Evolutionary conservation across 1,140 invertebrate genomes (phyloP), one percentile per base, ranked within the genome.

Genomic region (Drosophila sp.): DNA sequence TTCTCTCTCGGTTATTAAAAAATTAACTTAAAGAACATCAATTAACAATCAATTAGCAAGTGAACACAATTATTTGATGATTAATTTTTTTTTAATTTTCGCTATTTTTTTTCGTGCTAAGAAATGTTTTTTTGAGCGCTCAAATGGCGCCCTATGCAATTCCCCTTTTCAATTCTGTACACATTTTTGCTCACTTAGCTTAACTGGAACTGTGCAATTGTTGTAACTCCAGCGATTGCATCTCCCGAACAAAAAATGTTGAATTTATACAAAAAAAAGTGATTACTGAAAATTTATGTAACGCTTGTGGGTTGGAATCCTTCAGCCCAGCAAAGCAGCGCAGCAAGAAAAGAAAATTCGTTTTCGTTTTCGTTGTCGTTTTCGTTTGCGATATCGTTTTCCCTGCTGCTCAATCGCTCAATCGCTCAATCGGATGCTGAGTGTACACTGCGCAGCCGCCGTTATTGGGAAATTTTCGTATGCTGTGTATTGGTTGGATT

Each of bases 231-330:
- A 38, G 36, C n/a, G 36, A 13, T 53, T 18, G 46, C 32, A 29
- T 14, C 8, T 50, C 46, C 13, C n/a, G 34, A 2, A 36, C 7
- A 18, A 16, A 5, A 8, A 21, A 8, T 43, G 59, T 34, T 7
- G 32, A 36, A 57, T 46, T 34, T 32, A 41, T 38, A 1, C 6
- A 48, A 21, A 72, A 67, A 56, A 21, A 72, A 67, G 48, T 41
- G 29, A 56, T 43, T 38, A 66, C 40, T 51, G 46, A 54, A 72
- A 72, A 58, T 72, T 72, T 72, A 72, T 72, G 70, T 72, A 72
- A 72, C 63, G 29, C 59, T 57, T 36, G n/a, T 9, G 41, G 13
- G 38, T 21, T 34, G 21, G 27, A 56, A 61, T 45, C 38, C 46
- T 59, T 59, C 46, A 59, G 63, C 46, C 48, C 63, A 72, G 70